Evolutionary conservation across 2,888 invertebrate species (phyloP), one percentile per base, ranked within the genome.

Genomic region (Pyrocoelia pectoralis): DNA sequence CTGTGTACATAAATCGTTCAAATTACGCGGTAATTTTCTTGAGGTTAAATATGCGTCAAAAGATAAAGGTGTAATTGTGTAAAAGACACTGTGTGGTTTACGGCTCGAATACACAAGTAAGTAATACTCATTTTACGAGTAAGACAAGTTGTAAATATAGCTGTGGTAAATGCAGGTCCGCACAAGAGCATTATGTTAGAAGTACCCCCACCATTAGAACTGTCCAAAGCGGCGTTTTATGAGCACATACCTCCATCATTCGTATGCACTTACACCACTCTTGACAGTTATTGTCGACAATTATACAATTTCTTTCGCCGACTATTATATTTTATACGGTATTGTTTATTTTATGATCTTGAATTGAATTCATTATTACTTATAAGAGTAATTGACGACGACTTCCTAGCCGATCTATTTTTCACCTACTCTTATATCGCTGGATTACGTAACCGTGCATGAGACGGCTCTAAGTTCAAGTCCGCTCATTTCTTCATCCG

Each of bases 221-320:
- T 55, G 58, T 59, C 55, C 51, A 18, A 53, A 61, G 33, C 61
- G 53, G 61, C 54, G n/a, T 33, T 72, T 72, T 72, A 71, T 63
- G 68, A 68, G 61, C 59, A 33, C 64, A 62, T 56, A 65, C 68
- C 70, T 68, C 65, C 68, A 72, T 70, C 70, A 70, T 60, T 72
- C 65, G 56, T 65, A 53, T 46, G 66, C 67, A 65, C 68, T 70
- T 71, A 71, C 70, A 71, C 71, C 67, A 69, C 66, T 54, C 55
- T 61, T 64, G 71, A 72, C 71, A 70, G 70, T 72, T 69, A 70
- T 69, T 57, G 70, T 67, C 64, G 56, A 68, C 72, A 70, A 71
- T 72, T 72, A 71, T 71, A 71, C 70, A 66, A 71, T 71, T 72
- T 71, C 72, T 69, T 69, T 66, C 57, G 51, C 59, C 60, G 62